Evolutionary conservation across 2,888 invertebrate species (phyloP), one percentile per base, ranked within the genome.

Genomic region (Aplocera efformata): DNA sequence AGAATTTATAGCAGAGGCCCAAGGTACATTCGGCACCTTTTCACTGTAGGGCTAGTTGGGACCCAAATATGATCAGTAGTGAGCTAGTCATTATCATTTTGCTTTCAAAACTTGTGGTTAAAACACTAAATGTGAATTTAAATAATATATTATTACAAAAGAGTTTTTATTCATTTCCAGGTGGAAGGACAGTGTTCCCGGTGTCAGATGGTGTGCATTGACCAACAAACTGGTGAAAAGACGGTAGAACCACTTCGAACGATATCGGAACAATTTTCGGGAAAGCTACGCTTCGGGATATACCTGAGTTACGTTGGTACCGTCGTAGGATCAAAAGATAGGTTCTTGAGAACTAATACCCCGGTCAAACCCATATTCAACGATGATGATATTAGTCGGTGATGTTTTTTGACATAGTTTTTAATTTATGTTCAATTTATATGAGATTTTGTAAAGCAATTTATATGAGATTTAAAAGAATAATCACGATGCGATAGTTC

Each of bases 161-260:
- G n/a, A n/a, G n/a, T n/a, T n/a, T n/a, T 17, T 17, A 17, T 17
- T 2, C 13, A 17, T 35, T 72, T 65, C 36, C 80, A 95, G 93
- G 92, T 92, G 34, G 92, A 93, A 55, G 96, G 95, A 0, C 91
- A 91, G 26, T 98, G 98, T 67, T 93, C 92, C 1, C 91, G 98
- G 37, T 99, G 98, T 71, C 96, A 97, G 79, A 98, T 98, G 96
- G 94, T 99, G 42, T 98, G 98, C 72, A 94, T 98, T 46, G 94
- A 98, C 78, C 98, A 97, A 80, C 85, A 89, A 28, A 95, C 94
- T 1, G 97, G 96, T 0, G 85, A 91, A 53, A 95, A 93, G 63
- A 94, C 94, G 0, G 89, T 92, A 0, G 96, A 96, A 70, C 95
- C 96, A 0, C 75, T 96, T 7, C 89, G 92, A 50, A 94, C 95